A percentile compares a stretch with the other conserved stretches of the same genome.
Conservation (phyloP, 2,797 vertebrate species). For the Saxicola maurus region DNA sequence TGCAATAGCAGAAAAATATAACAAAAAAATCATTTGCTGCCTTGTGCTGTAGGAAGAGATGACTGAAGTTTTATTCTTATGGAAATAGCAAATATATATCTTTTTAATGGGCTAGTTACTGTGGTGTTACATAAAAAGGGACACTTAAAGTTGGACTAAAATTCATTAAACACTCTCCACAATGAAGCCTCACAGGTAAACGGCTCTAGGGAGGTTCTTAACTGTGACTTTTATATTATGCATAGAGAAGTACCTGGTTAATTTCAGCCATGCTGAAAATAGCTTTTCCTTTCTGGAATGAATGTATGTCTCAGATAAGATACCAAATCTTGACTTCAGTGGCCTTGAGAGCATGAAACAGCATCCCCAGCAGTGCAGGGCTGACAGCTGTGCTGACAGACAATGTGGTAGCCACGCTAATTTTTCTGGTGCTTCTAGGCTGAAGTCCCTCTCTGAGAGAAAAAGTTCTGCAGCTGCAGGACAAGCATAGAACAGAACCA, state of each 20-base stretch:
- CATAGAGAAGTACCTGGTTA: not conserved
- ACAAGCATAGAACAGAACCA: not conserved
- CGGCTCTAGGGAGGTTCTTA: not conserved
- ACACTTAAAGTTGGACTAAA: not conserved
- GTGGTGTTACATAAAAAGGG: not conserved
- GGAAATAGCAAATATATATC: not conserved
- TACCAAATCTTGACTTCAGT: not conserved
- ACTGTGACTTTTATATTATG: not conserved
- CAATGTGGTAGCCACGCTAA: not conserved
- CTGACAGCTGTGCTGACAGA: not conserved
- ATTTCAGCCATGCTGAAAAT: not conserved
- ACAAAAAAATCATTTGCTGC: fast-evolving
- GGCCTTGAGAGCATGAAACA: not conserved
- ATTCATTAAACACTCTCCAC: not conserved
- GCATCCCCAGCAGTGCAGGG: not conserved
- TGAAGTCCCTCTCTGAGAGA: not conserved
- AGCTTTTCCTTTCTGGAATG: not conserved
- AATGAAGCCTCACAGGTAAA: not conserved
- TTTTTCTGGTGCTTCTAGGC: not conserved
- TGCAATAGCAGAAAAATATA: not conserved
- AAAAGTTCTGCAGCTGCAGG: not conserved
- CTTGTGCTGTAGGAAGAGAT: not conserved
- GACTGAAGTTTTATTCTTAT: not conserved
- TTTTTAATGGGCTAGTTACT: not conserved
- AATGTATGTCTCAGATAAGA: not conserved